Percentiles rank a stretch among this genome's conserved stretches.
Evolutionary conservation across 2,113 vertebrate species (phyloP).

Genomic region (Cyprinodon brontotheroides): DNA sequence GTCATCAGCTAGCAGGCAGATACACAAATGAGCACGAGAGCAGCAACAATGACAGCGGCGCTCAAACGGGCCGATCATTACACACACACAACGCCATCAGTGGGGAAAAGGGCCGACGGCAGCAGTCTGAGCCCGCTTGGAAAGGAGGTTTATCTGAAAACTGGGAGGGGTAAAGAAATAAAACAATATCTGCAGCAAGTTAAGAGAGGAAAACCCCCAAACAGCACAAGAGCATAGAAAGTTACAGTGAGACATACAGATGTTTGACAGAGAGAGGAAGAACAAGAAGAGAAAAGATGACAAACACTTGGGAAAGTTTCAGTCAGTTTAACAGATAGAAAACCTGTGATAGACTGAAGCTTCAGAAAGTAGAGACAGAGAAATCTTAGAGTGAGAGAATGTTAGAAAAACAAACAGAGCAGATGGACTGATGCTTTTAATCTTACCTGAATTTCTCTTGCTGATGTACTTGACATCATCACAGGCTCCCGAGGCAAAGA

Average conservation of each 20-base stretch:
- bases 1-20: conserved; percentile 26
- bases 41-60: conserved; percentile 31
- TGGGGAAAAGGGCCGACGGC: conserved; percentile 10
- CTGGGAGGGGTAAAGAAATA: conserved; percentile 6
- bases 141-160: conserved; percentile 26
- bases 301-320: neutral
- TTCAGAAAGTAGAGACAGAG: conserved; percentile 21
- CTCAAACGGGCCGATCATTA: conserved; percentile 23
- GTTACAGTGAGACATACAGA: neutral
- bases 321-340: neutral
- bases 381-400: neutral
- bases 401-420: too few species aligned
- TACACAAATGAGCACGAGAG: conserved; percentile 41
- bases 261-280: neutral
- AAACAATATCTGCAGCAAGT: conserved; percentile 4
- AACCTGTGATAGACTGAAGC: conserved; percentile 8
- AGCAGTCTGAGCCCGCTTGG: conserved; percentile 2
- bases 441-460: conserved; percentile 97
- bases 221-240: conserved; percentile 2
- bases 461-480: conserved; percentile 91
- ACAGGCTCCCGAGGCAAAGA: conserved; percentile 84
- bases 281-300: conserved; percentile 25
- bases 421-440: conserved; percentile 14
- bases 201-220: conserved; percentile 1
- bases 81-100: conserved; percentile 10